Conservation (phyloP, 2,888 invertebrate species). For the Thymelicus sylvestris region DNA sequence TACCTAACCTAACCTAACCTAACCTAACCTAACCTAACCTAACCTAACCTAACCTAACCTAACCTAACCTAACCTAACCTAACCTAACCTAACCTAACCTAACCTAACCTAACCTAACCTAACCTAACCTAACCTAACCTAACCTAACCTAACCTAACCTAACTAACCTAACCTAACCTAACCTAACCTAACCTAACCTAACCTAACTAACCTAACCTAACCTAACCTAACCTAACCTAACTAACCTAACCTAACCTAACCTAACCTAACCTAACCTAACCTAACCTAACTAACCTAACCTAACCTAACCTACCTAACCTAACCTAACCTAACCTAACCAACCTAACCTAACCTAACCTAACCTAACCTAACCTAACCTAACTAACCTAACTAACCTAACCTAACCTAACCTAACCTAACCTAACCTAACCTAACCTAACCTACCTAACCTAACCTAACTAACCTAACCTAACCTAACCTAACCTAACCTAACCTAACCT, state of each 20-base stretch:
- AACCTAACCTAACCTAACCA: constrained; percentile 46
- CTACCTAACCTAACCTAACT: too few species aligned
- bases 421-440: too few species aligned
- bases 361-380: too few species aligned
- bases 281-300: constrained; percentile 45
- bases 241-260: too few species aligned
- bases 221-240: too few species aligned
- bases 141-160: too few species aligned
- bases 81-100: too few species aligned
- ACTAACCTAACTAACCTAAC: constrained; percentile 38
- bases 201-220: too few species aligned
- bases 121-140: too few species aligned
- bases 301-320: constrained; percentile 46
- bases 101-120: constrained; percentile 9
- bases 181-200: background rate
- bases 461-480: too few species aligned
- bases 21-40: constrained; percentile 43
- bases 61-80: constrained; percentile 45
- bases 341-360: constrained; percentile 37
- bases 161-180: background rate
- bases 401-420: too few species aligned
- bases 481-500: too few species aligned
- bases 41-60: constrained; percentile 46
- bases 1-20: constrained; percentile 42
- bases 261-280: constrained; percentile 24